Evolutionary conservation across 2,797 vertebrate species (phyloP).

Genomic region (Ctenopoma kingsleyae): DNA sequence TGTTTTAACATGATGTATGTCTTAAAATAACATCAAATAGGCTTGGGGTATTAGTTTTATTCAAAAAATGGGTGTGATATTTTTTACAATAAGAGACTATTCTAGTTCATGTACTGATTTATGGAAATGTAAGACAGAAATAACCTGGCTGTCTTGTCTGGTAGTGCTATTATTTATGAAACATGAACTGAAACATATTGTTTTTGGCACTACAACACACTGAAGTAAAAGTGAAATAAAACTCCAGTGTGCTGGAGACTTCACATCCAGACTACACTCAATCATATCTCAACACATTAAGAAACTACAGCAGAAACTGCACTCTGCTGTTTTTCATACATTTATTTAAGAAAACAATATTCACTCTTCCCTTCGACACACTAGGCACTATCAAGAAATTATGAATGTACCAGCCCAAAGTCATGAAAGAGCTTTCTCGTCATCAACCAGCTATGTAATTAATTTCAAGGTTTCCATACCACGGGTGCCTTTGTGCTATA

Average conservation of each 20-base stretch:
- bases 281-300: slow-evolving; percentile 15
- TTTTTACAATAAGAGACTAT: slow-evolving; percentile 16
- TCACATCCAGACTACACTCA: slow-evolving; percentile 22
- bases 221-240: slow-evolving; percentile 10
- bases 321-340: slow-evolving; percentile 23
- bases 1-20: slow-evolving; percentile 37
- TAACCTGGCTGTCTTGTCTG: slow-evolving; percentile 36
- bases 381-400: slow-evolving; percentile 22
- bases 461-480: slow-evolving; percentile 53
- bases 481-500: slow-evolving; percentile 17
- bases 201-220: slow-evolving; percentile 47
- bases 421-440: slow-evolving; percentile 14
- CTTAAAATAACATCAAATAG: slow-evolving; percentile 4
- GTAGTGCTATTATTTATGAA: slow-evolving; percentile 20
- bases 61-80: slow-evolving; percentile 17
- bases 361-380: slow-evolving; percentile 26
- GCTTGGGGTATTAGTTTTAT: slow-evolving; percentile 35
- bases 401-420: slow-evolving; percentile 13
- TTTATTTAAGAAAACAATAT: slow-evolving; percentile 3
- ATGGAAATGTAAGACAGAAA: slow-evolving; percentile 40
- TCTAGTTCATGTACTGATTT: slow-evolving; percentile 41
- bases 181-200: slow-evolving; percentile 23
- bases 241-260: too few species aligned
- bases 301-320: slow-evolving; percentile 1
- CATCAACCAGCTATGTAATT: slow-evolving; percentile 32